A percentile compares a stretch with the other conserved stretches of the same genome.
Conservation (phyloP, 2,888 invertebrate genomes). For the Choristoneura rosaceana region DNA sequence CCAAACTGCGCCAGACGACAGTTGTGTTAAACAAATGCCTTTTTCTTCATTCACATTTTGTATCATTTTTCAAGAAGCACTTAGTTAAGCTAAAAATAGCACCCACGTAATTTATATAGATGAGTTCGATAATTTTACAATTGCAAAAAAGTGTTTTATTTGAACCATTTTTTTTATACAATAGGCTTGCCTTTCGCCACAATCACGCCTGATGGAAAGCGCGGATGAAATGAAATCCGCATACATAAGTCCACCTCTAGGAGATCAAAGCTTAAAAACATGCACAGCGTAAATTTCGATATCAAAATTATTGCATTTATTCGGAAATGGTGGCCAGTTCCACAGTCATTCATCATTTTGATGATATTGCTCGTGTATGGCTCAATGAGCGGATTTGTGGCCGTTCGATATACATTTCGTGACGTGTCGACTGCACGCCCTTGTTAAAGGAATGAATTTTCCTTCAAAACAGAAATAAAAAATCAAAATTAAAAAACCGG, state of each 20-base stretch:
- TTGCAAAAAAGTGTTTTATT: background rate
- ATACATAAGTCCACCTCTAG: background rate
- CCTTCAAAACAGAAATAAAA: too few species aligned
- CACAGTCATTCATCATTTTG: constrained; percentile 29
- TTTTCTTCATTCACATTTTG: background rate
- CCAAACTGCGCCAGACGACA: background rate
- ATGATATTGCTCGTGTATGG: constrained; percentile 14
- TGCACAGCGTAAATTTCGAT: background rate
- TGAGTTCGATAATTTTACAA: too few species aligned
- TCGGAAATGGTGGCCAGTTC: background rate
- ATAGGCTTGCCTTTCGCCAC: too few species aligned
- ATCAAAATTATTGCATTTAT: background rate
- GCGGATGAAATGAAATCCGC: too few species aligned
- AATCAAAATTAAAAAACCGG: too few species aligned
- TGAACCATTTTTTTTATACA: too few species aligned
- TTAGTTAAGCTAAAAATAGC: background rate
- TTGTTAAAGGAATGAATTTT: too few species aligned
- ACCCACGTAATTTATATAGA: too few species aligned
- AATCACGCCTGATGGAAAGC: too few species aligned
- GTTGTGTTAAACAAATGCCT: background rate
- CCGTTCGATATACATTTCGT: constrained; percentile 20
- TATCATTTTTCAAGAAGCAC: too few species aligned
- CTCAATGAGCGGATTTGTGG: constrained; percentile 28
- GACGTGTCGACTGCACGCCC: constrained; percentile 23
- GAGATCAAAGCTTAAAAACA: background rate